These are phyloP conservation scores for Gryon sp. DNA, from an alignment of 1,140 invertebrate species.

Conservation along the genomic window DNA sequence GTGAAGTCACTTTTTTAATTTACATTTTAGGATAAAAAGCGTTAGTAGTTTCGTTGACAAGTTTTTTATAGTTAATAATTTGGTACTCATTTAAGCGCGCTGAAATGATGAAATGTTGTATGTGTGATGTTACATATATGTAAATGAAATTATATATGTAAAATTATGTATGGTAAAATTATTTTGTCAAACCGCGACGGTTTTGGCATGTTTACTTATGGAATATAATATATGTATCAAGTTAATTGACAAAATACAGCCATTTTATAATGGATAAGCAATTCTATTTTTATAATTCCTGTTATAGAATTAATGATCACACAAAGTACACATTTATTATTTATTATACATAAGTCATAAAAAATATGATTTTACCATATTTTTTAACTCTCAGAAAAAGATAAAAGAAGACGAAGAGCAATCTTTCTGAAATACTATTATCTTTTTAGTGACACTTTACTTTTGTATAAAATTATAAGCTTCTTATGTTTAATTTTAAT, in stretches of 20 bases:
- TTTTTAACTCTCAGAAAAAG: too few species aligned
- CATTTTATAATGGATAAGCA: constrained; percentile 78
- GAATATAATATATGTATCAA: constrained; percentile 78
- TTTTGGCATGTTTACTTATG: constrained; percentile 72
- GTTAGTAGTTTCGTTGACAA: not conserved
- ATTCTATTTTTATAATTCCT: constrained; percentile 19
- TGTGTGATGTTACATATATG: constrained; percentile 77
- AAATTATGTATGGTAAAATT: constrained; percentile 75
- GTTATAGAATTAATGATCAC: not conserved
- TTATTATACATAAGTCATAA: too few species aligned
- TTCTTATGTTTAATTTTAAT: too few species aligned
- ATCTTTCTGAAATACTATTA: too few species aligned
- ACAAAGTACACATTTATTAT: too few species aligned
- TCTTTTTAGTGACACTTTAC: too few species aligned
- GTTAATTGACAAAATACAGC: constrained; percentile 78
- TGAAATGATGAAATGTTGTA: constrained; percentile 68
- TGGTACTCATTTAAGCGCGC: constrained; percentile 40
- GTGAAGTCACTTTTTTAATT: not conserved
- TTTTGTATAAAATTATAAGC: too few species aligned
- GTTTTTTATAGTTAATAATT: constrained; percentile 23
- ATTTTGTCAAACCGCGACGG: constrained; percentile 69
- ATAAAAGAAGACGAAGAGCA: too few species aligned
- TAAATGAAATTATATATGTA: constrained; percentile 77
- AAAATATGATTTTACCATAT: too few species aligned
- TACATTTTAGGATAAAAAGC: not conserved